Conservation (phyloP, 2,113 vertebrate genomes). For the Cinclus mexicanus region DNA sequence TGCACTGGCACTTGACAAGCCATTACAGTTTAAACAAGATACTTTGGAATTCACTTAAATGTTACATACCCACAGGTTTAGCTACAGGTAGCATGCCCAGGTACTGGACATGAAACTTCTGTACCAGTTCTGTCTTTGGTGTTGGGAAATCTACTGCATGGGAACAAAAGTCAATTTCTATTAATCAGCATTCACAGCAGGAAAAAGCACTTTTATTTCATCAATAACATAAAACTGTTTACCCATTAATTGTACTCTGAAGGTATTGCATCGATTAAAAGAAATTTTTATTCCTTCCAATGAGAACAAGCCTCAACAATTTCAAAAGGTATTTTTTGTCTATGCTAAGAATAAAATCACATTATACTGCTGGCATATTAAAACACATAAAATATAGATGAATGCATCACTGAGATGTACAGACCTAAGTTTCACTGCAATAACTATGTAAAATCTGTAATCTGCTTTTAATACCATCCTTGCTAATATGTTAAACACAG, state of each 20-base stretch:
- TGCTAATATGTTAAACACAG: background rate
- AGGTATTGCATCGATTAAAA: background rate
- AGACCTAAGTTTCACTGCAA: background rate
- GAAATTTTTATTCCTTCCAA: background rate
- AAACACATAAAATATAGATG: background rate
- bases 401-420: background rate
- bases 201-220: background rate
- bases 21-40: background rate
- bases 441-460: background rate
- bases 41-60: background rate
- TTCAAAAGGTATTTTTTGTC: background rate
- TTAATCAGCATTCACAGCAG: constrained; percentile 13
- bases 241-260: background rate
- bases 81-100: constrained; percentile 88
- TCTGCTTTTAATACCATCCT: background rate
- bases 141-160: constrained; percentile 93
- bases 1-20: background rate
- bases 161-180: constrained; percentile 50
- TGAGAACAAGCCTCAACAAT: background rate
- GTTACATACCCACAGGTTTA: constrained; percentile 88
- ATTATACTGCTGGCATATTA: background rate
- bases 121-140: constrained; percentile 96
- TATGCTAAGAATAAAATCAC: background rate
- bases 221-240: background rate
- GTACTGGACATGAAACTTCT: constrained; percentile 95